Evolutionary conservation across 1,140 invertebrate genomes (phyloP), one percentile per base, ranked within the genome.

Genomic region (Cylas formicarius): DNA sequence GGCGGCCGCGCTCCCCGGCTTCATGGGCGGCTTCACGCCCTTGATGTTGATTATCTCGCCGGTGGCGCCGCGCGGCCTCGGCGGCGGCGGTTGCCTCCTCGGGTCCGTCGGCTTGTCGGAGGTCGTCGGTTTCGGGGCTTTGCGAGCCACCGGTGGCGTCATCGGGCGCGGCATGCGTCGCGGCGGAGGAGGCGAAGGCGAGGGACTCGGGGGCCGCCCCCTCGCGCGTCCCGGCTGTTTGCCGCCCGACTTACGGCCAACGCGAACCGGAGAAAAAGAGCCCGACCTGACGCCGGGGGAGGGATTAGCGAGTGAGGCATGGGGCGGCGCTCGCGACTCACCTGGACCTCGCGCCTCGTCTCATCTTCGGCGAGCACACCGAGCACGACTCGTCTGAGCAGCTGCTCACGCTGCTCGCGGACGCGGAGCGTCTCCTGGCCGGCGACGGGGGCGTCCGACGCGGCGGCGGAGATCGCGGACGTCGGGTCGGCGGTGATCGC

Each of bases 371-470:
- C 13, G 71, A 76, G 60, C 85, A 86, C 2, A 86, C 78, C 0
- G 82, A 84, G 60, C 85, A 88, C 0, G 82, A 85, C 61, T 82
- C 80, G 57, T 87, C 83, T 0, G 83, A 85, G 55, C 84, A 87
- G 51, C 80, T 84, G 65, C 82, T 85, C 13, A 78, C 73, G 0
- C 82, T 83, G 38, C 82, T 84, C 1, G 81, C 77, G 0, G 76
- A 76, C 9, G 69, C 68, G 14, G 77, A 77, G 33, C 72, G 56
- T 7, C 70, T 58, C 76, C 35, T 24, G 11, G 23, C 28, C 81
- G 65, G 79, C 22, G 67, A 65, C 41, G 65, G 66, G 62, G 69
- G 58, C 49, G 66, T 59, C 32, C 49, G 38, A 24, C 38, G 24
- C 19, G 14, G 20, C 4, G 35, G 24, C 19, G 45, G 45, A 19